These are phyloP conservation scores for Drosophila kohkoa DNA, from an alignment of 1,140 invertebrate genomes.

Conservation along the genomic window DNA sequence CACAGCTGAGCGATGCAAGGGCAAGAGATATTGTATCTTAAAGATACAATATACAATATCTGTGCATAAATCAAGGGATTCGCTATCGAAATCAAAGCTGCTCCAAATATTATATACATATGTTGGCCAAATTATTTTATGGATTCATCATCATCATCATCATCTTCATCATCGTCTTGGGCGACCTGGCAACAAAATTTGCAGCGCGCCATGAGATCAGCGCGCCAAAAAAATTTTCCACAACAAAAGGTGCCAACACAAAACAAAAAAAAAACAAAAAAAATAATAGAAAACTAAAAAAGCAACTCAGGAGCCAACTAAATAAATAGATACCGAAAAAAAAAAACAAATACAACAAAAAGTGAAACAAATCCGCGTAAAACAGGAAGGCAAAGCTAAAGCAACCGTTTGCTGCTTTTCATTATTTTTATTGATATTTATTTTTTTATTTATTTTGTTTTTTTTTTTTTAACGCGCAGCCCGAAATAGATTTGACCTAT, in stretches of 20 bases:
- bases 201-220: constrained; percentile 43
- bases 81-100: background rate
- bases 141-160: background rate
- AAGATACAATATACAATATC: constrained; percentile 5
- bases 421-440: constrained; percentile 65
- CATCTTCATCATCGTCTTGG: background rate
- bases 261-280: background rate
- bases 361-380: constrained; percentile 6
- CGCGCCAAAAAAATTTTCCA: constrained; percentile 67
- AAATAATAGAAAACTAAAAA: background rate
- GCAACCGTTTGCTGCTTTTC: constrained; percentile 66
- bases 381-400: constrained; percentile 30
- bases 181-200: constrained; percentile 46
- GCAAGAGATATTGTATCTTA: no score
- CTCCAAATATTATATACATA: constrained; percentile 10
- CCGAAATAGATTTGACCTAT: constrained; percentile 76
- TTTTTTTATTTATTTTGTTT: constrained; percentile 32
- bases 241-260: constrained; percentile 47
- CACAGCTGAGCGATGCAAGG: constrained; percentile 16
- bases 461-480: constrained; percentile 37
- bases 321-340: constrained; percentile 36
- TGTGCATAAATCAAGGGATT: constrained; percentile 13
- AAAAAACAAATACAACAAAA: background rate
- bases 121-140: constrained; percentile 2
- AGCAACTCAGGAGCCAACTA: constrained; percentile 35